phyloP scores from a whole-genome alignment of 2,888 invertebrate species.

The Synergus japonicus region DNA sequence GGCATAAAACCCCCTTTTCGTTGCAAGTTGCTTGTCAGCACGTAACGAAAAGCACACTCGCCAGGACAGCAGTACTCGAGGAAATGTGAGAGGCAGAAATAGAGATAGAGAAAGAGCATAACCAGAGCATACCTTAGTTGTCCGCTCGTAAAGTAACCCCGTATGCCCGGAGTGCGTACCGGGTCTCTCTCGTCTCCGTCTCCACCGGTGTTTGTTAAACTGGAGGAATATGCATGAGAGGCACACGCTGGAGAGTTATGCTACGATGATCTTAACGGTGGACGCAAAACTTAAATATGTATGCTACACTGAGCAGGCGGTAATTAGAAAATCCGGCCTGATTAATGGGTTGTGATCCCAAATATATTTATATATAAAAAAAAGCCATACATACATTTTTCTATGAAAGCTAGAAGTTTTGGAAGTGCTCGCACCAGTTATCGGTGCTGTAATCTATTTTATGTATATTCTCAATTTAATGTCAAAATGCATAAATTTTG shows the following conservation, averaged over 20 bases:
- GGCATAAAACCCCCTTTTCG: conserved; percentile 68
- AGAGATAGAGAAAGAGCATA: conserved; percentile 43
- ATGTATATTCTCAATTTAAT: no score
- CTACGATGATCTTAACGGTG: conserved; percentile 73
- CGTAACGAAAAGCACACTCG: conserved; percentile 65
- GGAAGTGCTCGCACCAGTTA: no score
- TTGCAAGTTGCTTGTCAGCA: conserved; percentile 58
- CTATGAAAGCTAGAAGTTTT: no score
- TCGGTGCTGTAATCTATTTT: no score
- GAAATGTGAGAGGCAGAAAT: conserved; percentile 52
- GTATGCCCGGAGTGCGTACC: conserved; percentile 72
- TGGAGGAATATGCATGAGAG: conserved; percentile 75
- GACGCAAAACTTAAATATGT: conserved; percentile 66
- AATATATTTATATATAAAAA: no score
- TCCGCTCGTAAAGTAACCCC: conserved; percentile 77
- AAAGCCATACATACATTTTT: no score
- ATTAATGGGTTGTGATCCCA: conserved; percentile 43
- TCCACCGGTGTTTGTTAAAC: conserved; percentile 56
- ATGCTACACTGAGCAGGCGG: conserved; percentile 54
- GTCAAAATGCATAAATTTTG: no score
- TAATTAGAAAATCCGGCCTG: conserved; percentile 56
- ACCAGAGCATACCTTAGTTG: conserved; percentile 76
- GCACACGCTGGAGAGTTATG: conserved; percentile 66
- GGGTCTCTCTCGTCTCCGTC: conserved; percentile 57
- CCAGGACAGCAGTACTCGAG: conserved; percentile 53